Conservation (phyloP, 2,113 vertebrate species). For the Ifrita kowaldi region DNA sequence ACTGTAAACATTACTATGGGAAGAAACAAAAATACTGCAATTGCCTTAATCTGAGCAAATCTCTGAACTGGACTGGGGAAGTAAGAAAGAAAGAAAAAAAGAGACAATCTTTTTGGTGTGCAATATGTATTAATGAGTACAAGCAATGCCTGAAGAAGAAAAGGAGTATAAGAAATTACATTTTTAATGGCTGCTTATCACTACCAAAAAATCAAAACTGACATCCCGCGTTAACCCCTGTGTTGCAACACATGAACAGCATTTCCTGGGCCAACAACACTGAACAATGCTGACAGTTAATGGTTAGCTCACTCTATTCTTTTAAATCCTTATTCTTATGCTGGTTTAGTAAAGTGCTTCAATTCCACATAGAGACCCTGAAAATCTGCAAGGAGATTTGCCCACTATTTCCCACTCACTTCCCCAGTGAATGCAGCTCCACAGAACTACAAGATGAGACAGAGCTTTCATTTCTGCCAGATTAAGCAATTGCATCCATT, state of each 20-base stretch:
- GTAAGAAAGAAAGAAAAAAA: background rate
- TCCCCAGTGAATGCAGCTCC: background rate
- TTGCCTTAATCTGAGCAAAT: background rate
- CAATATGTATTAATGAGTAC: background rate
- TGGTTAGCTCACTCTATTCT: constrained; percentile 64
- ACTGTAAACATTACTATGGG: background rate
- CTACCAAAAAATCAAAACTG: background rate
- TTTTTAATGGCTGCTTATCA: background rate
- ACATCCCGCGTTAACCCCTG: background rate
- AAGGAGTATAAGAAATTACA: background rate
- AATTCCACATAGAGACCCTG: constrained; percentile 27
- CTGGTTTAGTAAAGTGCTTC: constrained; percentile 27
- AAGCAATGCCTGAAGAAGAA: background rate
- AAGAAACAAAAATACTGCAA: background rate
- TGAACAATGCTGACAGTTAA: constrained; percentile 55
- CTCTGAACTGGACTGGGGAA: background rate
- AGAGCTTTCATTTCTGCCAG: constrained; percentile 13
- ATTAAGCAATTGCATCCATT: constrained; percentile 47
- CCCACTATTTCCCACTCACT: background rate
- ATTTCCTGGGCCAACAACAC: background rate
- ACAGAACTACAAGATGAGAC: background rate
- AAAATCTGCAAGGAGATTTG: constrained; percentile 7
- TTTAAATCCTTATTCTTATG: constrained; percentile 53
- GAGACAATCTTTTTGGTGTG: background rate
- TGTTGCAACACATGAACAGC: background rate